A percentile compares a stretch with the other conserved stretches of the same genome.
Evolutionary conservation across 2,797 vertebrate species (phyloP).

Genomic region (Dipus sagitta): DNA sequence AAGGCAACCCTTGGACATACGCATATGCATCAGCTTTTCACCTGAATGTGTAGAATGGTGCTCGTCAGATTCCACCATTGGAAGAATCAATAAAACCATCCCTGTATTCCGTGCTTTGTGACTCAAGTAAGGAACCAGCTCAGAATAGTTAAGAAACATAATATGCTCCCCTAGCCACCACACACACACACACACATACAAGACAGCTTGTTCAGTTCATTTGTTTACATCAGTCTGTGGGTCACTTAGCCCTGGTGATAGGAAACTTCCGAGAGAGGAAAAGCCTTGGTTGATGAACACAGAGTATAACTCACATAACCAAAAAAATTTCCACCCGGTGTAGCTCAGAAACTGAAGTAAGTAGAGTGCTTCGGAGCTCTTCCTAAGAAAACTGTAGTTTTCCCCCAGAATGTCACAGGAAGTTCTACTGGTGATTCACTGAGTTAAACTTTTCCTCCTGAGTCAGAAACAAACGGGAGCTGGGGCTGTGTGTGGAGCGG

Average conservation of each 20-base stretch:
- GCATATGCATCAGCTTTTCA: background rate
- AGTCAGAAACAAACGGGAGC: slow-evolving; percentile 45
- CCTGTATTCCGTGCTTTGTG: background rate
- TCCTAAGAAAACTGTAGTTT: slow-evolving; percentile 34
- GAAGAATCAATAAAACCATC: background rate
- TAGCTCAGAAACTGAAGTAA: background rate
- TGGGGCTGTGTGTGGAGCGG: background rate
- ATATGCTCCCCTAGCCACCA: no score
- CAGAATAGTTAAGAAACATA: background rate
- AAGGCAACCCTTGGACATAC: fast-evolving
- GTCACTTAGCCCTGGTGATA: background rate
- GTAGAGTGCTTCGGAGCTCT: background rate
- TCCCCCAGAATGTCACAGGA: slow-evolving; percentile 57
- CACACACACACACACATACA: no score
- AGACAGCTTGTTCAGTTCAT: background rate
- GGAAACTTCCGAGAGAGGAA: slow-evolving; percentile 60
- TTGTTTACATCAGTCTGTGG: background rate
- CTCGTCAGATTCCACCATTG: background rate
- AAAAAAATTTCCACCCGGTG: slow-evolving; percentile 48
- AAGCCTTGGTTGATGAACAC: background rate
- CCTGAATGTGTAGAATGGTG: background rate
- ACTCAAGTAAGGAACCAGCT: background rate
- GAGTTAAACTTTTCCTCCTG: slow-evolving; percentile 66
- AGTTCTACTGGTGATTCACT: slow-evolving; percentile 61
- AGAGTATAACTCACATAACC: slow-evolving; percentile 1